phyloP scores from a whole-genome alignment of 1,140 invertebrate genomes.

The Ostrea denselamellosa region DNA sequence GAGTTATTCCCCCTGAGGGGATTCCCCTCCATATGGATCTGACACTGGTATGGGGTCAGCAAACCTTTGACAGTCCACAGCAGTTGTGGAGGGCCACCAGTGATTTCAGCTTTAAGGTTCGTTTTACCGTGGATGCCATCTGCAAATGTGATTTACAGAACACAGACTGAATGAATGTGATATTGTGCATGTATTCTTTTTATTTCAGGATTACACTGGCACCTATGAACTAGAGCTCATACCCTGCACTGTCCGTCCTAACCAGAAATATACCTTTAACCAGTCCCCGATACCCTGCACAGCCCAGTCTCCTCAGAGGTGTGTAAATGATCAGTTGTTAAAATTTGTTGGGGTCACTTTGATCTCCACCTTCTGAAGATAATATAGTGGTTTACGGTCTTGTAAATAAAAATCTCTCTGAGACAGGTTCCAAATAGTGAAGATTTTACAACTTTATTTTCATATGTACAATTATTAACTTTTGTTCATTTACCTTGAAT shows the following conservation, averaged over 20 bases:
- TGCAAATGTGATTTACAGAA: not conserved
- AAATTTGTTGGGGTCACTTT: not conserved
- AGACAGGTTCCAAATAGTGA: too few species aligned
- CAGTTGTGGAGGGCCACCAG: conserved; percentile 80
- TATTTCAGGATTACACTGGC: conserved; percentile 78
- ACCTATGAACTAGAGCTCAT: conserved; percentile 78
- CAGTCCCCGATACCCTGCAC: conserved; percentile 72
- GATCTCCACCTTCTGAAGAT: not conserved
- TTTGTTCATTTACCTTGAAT: too few species aligned
- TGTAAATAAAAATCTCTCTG: not conserved
- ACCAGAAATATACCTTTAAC: conserved; percentile 68
- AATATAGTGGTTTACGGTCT: too few species aligned
- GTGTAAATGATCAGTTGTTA: not conserved
- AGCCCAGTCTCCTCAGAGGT: conserved; percentile 75
- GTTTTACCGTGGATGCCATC: not conserved
- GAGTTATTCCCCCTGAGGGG: conserved; percentile 71
- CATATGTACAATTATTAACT: too few species aligned
- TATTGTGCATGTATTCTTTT: not conserved
- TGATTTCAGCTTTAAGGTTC: conserved; percentile 78
- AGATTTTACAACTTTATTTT: too few species aligned
- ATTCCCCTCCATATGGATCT: conserved; percentile 77
- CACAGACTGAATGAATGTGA: not conserved
- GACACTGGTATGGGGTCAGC: conserved; percentile 78
- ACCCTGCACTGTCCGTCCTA: conserved; percentile 78
- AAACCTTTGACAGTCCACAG: conserved; percentile 79